Evolutionary conservation across 2,113 vertebrate species (phyloP).

Genomic region (Brachyhypopomus occidentalis): DNA sequence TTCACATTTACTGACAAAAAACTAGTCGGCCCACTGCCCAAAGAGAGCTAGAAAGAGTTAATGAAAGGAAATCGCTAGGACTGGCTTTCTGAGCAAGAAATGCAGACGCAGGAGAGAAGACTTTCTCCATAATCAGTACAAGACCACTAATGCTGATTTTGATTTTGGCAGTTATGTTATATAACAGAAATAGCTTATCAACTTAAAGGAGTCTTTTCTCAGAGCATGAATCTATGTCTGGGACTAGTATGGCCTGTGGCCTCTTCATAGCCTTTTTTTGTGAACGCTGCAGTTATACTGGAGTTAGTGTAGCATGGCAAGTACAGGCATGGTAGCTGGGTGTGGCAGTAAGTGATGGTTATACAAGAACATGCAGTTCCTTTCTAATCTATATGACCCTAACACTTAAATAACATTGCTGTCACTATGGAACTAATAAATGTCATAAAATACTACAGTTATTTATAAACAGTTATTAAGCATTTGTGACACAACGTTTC

Average conservation of each 20-base stretch:
- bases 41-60: background rate
- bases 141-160: background rate
- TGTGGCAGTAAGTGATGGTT: slow-evolving; percentile 3
- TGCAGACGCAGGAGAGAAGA: background rate
- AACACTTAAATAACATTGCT: background rate
- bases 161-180: background rate
- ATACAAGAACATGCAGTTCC: background rate
- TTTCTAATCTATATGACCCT: background rate
- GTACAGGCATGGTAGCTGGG: slow-evolving; percentile 60
- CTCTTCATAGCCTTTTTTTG: background rate
- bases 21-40: slow-evolving; percentile 25
- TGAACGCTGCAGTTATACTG: background rate
- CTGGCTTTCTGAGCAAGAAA: background rate
- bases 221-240: background rate
- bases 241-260: background rate
- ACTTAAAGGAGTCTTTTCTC: background rate
- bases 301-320: slow-evolving; percentile 41
- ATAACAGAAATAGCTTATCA: background rate
- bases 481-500: background rate
- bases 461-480: too few relatives aligned
- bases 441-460: too few relatives aligned
- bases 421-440: background rate
- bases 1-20: slow-evolving; percentile 35
- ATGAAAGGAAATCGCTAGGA: background rate
- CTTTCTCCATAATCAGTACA: background rate